These are phyloP conservation scores for Heliconius charithonia DNA, from an alignment of 2,888 invertebrate genomes.

Conservation along the genomic window DNA sequence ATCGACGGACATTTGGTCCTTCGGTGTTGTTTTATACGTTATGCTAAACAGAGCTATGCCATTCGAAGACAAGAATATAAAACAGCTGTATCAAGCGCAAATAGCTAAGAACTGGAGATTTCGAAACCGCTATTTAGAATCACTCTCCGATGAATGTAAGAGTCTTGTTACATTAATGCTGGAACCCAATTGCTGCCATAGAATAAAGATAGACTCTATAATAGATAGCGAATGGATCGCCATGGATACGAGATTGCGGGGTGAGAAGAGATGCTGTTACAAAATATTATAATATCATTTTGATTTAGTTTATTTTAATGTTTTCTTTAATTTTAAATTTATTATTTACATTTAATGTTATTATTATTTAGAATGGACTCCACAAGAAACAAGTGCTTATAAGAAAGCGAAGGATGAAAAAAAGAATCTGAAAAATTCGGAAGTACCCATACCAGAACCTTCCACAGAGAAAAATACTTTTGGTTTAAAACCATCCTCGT, in stretches of 20 bases:
- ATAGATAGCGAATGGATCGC: slow-evolving; percentile 85
- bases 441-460: slow-evolving; percentile 55
- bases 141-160: slow-evolving; percentile 85
- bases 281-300: not conserved
- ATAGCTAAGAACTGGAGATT: slow-evolving; percentile 87
- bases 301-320: not conserved
- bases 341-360: no score
- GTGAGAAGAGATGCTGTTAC: slow-evolving; percentile 52
- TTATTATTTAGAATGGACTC: slow-evolving; percentile 67
- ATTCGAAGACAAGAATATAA: slow-evolving; percentile 90
- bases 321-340: not conserved
- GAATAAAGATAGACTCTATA: slow-evolving; percentile 85
- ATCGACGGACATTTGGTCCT: slow-evolving; percentile 91
- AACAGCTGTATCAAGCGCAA: slow-evolving; percentile 85
- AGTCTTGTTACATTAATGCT: slow-evolving; percentile 85
- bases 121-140: slow-evolving; percentile 84
- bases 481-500: slow-evolving; percentile 57
- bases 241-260: slow-evolving; percentile 85
- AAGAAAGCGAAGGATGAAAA: slow-evolving; percentile 73
- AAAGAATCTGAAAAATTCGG: slow-evolving; percentile 55
- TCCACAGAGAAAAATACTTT: slow-evolving; percentile 59
- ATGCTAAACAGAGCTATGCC: slow-evolving; percentile 93
- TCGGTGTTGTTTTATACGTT: slow-evolving; percentile 91
- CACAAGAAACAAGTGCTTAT: slow-evolving; percentile 70
- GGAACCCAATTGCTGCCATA: slow-evolving; percentile 86